These are phyloP conservation scores for Baryphthengus martii DNA, from an alignment of 2,113 vertebrate genomes.

Conservation along the genomic window DNA sequence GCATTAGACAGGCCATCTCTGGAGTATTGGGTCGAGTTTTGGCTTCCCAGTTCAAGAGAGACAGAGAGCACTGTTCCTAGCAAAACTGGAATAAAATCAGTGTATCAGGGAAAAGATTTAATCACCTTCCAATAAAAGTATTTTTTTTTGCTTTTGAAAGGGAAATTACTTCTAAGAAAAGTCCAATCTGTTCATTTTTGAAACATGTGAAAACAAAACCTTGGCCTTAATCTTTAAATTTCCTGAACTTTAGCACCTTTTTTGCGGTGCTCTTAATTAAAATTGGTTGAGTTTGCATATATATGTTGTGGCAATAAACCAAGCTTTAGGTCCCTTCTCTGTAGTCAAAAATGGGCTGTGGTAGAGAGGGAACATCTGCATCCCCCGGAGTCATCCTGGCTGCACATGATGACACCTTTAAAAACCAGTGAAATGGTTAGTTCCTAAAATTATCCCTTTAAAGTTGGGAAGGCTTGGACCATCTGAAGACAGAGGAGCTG, in stretches of 20 bases:
- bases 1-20: no score
- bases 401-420: neutral
- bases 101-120: neutral
- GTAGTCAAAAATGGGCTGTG: neutral
- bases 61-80: neutral
- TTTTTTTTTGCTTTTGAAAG: neutral
- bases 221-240: conserved; percentile 34
- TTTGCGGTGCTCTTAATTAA: conserved; percentile 29
- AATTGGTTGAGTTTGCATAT: neutral
- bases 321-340: neutral
- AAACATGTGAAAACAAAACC: neutral
- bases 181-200: neutral
- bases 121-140: neutral
- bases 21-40: no score
- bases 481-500: neutral
- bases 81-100: neutral
- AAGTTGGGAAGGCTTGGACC: neutral
- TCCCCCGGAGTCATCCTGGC: neutral
- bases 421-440: neutral
- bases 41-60: no score
- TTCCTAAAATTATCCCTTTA: neutral
- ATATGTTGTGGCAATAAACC: neutral
- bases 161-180: neutral
- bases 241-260: neutral
- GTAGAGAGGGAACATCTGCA: neutral